Evolutionary conservation across 2,113 vertebrate genomes (phyloP).

Genomic region (Eulacestoma nigropectus): DNA sequence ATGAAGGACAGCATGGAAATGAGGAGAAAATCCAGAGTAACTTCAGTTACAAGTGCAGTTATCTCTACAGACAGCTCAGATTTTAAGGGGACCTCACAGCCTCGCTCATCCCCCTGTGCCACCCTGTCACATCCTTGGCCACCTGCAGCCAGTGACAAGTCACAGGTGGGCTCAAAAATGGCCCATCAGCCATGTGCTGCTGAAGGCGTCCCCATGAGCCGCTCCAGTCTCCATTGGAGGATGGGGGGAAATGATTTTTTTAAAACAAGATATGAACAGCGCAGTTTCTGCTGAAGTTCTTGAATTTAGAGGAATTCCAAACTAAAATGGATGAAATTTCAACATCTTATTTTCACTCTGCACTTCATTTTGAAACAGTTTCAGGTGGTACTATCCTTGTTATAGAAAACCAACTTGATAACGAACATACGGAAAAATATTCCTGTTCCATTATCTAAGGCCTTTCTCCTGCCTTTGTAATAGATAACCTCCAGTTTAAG

Average conservation of each 20-base stretch:
- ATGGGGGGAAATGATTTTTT: not conserved
- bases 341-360: not conserved
- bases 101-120: not conserved
- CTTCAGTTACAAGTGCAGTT: not conserved
- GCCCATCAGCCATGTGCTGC: fast-evolving
- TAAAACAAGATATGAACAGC: not conserved
- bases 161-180: not conserved
- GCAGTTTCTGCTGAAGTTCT: not conserved
- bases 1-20: not conserved
- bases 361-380: not conserved
- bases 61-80: not conserved
- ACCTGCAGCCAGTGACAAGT: not conserved
- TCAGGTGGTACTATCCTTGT: not conserved
- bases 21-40: not conserved
- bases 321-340: not conserved
- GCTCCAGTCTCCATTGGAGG: not conserved
- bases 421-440: not conserved
- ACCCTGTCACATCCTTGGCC: not conserved
- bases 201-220: not conserved
- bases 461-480: not conserved
- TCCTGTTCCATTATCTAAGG: not conserved
- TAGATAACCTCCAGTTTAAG: not conserved
- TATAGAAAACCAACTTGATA: not conserved
- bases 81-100: not conserved
- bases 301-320: not conserved